Evolutionary conservation across 2,888 invertebrate genomes (phyloP), one percentile per base, ranked within the genome.

Genomic region (Odontocolon sp.): DNA sequence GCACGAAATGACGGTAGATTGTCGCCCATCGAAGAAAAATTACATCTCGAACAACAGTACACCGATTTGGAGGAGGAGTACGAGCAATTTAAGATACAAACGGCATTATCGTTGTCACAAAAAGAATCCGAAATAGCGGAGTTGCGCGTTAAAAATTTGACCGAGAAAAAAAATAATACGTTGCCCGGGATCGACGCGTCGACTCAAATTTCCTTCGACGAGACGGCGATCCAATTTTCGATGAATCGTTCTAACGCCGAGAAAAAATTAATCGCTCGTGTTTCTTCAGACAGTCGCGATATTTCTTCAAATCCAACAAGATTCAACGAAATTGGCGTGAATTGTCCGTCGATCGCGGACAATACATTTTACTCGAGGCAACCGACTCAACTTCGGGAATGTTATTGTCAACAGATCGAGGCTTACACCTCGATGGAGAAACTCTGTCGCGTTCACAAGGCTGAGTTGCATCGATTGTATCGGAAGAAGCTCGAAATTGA

Each of bases 21-120:
- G 73, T 95, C 95, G 9, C 93, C 96, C n/a, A 96, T 96, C 80
- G 95, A 95, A 85, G 96, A 96, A 91, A 93, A 93, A 68, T 93
- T 92, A 66, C 92, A 93, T 85, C 91, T 95, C 75, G 96, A 96
- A 88, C 93, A 94, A 83, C 91, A 91, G 86, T 94, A 94, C 81
- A 92, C 92, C 0, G 94, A 95, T 83, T 90, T 95, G 9, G 95
- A 95, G 88, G 93, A 93, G 11, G 95, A 96, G 88, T 93, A 93
- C 81, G 93, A 94, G 47, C 92, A 92, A 36, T 92, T 93, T 82
- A 92, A 92, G 76, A 86, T 87, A 18, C 91, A 92, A 69, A 91
- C 91, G 4, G 91, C 92, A 80, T 89, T 90, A 57, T 92, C 93
- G 74, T 87, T 94, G 0, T 91, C 91, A n/a, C 91, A 91, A 59